Conservation (phyloP, 2,888 invertebrate species). For the Drosophila mayaguana region DNA sequence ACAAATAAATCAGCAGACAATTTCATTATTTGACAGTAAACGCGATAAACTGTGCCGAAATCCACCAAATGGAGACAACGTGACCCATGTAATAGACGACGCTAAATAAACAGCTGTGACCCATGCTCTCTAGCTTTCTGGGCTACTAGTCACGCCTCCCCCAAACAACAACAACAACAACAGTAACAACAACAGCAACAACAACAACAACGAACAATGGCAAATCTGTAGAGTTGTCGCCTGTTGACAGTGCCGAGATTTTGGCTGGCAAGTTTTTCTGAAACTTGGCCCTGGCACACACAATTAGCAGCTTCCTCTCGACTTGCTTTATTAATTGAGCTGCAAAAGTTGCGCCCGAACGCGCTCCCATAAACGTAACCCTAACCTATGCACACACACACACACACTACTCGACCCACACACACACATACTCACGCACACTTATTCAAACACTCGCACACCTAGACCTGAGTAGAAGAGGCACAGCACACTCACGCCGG, state of each 20-base stretch:
- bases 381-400: constrained; percentile 36
- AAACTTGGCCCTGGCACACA: constrained; percentile 61
- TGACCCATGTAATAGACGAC: constrained; percentile 46
- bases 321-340: constrained; percentile 81
- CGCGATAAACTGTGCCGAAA: constrained; percentile 77
- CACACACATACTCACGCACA: neutral
- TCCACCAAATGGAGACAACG: constrained; percentile 59
- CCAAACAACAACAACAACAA: neutral
- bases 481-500: constrained; percentile 42
- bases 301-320: constrained; percentile 79
- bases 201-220: neutral
- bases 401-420: constrained; percentile 30
- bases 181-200: no score
- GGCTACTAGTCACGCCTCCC: constrained; percentile 10
- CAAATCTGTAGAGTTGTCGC: constrained; percentile 53
- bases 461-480: constrained; percentile 43
- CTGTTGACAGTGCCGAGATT: constrained; percentile 61
- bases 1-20: constrained; percentile 81
- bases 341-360: constrained; percentile 72
- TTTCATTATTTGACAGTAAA: constrained; percentile 81
- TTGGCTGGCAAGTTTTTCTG: constrained; percentile 63
- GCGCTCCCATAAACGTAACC: constrained; percentile 58
- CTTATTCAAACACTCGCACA: constrained; percentile 12
- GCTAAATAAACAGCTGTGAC: constrained; percentile 50
- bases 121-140: neutral